These are phyloP conservation scores for Pangasianodon hypophthalmus DNA, from an alignment of 2,113 vertebrate genomes.

Conservation along the genomic window DNA sequence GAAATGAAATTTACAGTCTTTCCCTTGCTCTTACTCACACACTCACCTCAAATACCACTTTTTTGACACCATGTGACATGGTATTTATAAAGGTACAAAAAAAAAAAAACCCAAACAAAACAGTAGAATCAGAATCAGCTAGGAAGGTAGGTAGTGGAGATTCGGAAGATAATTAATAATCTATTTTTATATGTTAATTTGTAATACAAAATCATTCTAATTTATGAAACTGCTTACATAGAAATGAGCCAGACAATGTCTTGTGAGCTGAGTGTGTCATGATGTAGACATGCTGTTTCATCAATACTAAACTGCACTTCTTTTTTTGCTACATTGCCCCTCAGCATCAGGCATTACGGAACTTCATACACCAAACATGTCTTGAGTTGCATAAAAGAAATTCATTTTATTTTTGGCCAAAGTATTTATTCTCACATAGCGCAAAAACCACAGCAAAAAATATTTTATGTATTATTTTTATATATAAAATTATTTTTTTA, in stretches of 20 bases:
- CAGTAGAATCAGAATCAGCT: neutral
- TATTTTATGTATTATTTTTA: too few relatives aligned
- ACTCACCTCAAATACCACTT: neutral
- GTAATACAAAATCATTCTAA: neutral
- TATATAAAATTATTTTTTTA: neutral
- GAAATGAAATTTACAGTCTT: neutral
- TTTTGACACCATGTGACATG: neutral
- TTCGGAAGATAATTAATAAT: neutral
- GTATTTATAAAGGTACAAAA: neutral
- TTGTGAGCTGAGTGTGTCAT: neutral
- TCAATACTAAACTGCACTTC: neutral
- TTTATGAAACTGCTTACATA: neutral
- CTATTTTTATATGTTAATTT: neutral
- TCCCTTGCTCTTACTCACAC: neutral
- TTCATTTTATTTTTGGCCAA: neutral
- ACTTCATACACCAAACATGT: neutral
- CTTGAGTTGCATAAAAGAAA: neutral
- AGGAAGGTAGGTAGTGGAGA: neutral
- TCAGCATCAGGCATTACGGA: neutral
- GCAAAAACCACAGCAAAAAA: too few relatives aligned
- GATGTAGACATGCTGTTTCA: neutral
- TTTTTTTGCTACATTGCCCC: neutral
- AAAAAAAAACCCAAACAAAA: neutral
- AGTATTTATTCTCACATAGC: neutral
- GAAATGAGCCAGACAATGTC: neutral